A percentile compares a stretch with the other conserved stretches of the same genome.
Evolutionary conservation across 2,797 vertebrate genomes (phyloP).

Genomic region (Sciurus carolinensis): DNA sequence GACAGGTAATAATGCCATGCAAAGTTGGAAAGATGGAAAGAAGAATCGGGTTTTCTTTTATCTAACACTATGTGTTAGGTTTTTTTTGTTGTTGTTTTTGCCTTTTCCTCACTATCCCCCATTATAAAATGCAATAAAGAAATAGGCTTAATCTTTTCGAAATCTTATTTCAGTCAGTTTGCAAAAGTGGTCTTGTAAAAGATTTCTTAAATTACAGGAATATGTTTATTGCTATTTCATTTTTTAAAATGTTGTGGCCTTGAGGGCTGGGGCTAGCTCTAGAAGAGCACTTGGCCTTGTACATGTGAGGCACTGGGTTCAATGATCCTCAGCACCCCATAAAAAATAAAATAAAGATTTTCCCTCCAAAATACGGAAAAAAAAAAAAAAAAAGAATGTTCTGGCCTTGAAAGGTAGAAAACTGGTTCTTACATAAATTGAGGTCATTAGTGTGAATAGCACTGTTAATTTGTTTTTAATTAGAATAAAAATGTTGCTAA

Average conservation of each 20-base stretch:
- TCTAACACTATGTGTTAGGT: not conserved
- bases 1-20: not conserved
- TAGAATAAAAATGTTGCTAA: slow-evolving; percentile 34
- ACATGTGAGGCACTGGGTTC: too few species aligned
- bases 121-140: not conserved
- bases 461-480: slow-evolving; percentile 31
- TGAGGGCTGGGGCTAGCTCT: not conserved
- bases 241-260: slow-evolving; percentile 25
- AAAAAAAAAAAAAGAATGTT: not conserved
- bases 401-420: slow-evolving; percentile 41
- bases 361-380: too few species aligned
- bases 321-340: too few species aligned
- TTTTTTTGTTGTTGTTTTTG: not conserved
- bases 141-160: not conserved
- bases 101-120: not conserved
- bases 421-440: slow-evolving; percentile 10
- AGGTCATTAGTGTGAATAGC: not conserved
- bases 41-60: not conserved
- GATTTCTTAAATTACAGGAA: not conserved
- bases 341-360: too few species aligned
- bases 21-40: not conserved
- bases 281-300: too few species aligned
- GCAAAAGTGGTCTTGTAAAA: not conserved
- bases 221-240: not conserved
- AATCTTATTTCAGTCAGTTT: not conserved